Base-by-base conservation (phyloP, 2,888 invertebrate species). In the Eumacrocentrus americanus region DNA sequence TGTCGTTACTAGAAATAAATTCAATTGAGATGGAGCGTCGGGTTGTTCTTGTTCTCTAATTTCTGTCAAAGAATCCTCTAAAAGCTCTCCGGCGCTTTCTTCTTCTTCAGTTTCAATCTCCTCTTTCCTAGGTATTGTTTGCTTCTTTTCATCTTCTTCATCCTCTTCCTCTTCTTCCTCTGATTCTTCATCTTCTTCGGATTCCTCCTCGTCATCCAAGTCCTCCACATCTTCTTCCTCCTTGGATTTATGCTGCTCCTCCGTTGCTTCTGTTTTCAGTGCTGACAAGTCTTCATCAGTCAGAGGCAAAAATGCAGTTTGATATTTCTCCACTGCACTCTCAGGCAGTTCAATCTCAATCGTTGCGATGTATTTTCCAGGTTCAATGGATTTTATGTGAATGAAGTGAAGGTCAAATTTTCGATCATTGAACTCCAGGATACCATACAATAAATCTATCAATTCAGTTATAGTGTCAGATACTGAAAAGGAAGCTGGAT, bases 1-100 rank as follows among this genome's bases (percentile, higher is more conserved):
- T 6, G 72, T 71, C 2, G 80, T 78, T 2, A 81, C 56, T 2
- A 81, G 61, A 6, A 73, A 69, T 2, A 81, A 57, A 48, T 80
- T 79, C 38, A 81, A 58, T 18, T 70, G 66, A 5, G 70, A 63
- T 0, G 80, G 79, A 2, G 78, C 58, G 37, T 78, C 72, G 0
- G 69, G 58, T 57, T 71, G 75, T 3, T 72, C 68, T 20, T 65
- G 67, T 48, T 79, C 77, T 0, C 60, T 37, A 0, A 68, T 29
- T 47, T 68, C 66, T 4, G 66, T 9, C 7, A 72, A 25, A 18
- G 73, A 70, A 67, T 73, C 71, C 1, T 59, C 47, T 9, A 70
- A 23, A n/a, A 53, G 62, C 35, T 60, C 58, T 23, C 67, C 67
- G 2, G 60, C 51, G 0, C 66, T 63, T n/a, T 63, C 52, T 9